Evolutionary conservation across 2,113 vertebrate genomes (phyloP).

Genomic region (Australoheros scitulus): DNA sequence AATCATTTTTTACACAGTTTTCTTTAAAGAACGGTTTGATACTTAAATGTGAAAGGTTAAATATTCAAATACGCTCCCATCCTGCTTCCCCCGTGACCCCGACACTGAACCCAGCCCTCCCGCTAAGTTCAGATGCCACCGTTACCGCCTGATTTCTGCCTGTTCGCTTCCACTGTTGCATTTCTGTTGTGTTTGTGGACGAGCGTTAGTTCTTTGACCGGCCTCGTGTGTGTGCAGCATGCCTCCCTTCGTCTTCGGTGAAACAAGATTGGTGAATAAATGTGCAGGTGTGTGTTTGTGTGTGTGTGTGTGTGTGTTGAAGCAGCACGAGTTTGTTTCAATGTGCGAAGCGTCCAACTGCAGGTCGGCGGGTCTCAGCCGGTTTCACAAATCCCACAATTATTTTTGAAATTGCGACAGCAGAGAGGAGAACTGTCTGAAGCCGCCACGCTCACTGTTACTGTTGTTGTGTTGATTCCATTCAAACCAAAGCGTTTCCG

Average conservation of each 20-base stretch:
- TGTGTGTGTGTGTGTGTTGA: slow-evolving; percentile 21
- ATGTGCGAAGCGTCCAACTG: slow-evolving; percentile 35
- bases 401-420: not conserved
- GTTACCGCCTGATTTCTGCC: not conserved
- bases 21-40: not conserved
- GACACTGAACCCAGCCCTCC: not conserved
- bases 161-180: slow-evolving; percentile 39
- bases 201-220: not conserved
- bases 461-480: slow-evolving; percentile 27
- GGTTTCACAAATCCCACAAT: slow-evolving; percentile 13
- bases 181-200: slow-evolving; percentile 28
- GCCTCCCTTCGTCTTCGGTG: too few relatives aligned
- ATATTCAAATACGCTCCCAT: not conserved
- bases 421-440: slow-evolving; percentile 37
- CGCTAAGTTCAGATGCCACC: not conserved
- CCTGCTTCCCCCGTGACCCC: not conserved
- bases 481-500: slow-evolving; percentile 69
- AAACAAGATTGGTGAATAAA: slow-evolving; percentile 16
- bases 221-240: slow-evolving; percentile 11
- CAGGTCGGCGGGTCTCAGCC: slow-evolving; percentile 47
- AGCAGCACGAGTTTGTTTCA: slow-evolving; percentile 51
- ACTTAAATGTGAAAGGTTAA: slow-evolving; percentile 3
- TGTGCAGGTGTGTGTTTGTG: slow-evolving; percentile 36
- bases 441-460: slow-evolving; percentile 43
- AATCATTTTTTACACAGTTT: slow-evolving; percentile 14